These are phyloP conservation scores for Tribolium castaneum DNA, from an alignment of 1,140 invertebrate species.

Conservation along the genomic window DNA sequence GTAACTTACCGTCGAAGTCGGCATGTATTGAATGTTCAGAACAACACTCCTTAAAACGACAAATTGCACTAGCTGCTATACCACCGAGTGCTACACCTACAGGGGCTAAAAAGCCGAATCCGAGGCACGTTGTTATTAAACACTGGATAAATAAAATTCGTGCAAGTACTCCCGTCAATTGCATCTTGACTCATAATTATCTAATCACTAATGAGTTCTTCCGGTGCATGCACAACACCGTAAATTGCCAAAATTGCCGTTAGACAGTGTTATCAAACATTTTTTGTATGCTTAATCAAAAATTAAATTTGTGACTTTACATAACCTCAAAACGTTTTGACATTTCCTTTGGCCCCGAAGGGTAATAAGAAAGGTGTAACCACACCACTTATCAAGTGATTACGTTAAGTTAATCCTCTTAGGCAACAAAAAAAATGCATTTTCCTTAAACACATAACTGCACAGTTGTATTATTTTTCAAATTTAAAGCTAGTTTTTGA, in stretches of 20 bases:
- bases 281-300: neutral
- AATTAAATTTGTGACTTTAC: neutral
- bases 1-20: constrained; percentile 56
- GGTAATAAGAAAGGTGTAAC: neutral
- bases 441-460: too few species aligned
- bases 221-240: neutral
- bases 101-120: constrained; percentile 5
- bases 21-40: constrained; percentile 61
- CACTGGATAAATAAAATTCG: neutral
- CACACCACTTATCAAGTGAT: too few species aligned
- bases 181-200: constrained; percentile 9
- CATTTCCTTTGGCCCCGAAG: neutral
- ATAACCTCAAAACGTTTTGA: neutral
- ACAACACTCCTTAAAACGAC: constrained; percentile 65
- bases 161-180: neutral
- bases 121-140: neutral
- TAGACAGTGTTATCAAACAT: neutral
- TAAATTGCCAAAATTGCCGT: neutral
- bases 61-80: constrained; percentile 45
- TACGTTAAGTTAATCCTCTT: too few species aligned
- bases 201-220: neutral
- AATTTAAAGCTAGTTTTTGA: too few species aligned
- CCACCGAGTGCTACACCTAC: constrained; percentile 8
- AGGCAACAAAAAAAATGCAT: neutral
- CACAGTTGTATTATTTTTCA: too few species aligned